Evolutionary conservation across 2,797 vertebrate species (phyloP).

Genomic region (Peromyscus attwateri): DNA sequence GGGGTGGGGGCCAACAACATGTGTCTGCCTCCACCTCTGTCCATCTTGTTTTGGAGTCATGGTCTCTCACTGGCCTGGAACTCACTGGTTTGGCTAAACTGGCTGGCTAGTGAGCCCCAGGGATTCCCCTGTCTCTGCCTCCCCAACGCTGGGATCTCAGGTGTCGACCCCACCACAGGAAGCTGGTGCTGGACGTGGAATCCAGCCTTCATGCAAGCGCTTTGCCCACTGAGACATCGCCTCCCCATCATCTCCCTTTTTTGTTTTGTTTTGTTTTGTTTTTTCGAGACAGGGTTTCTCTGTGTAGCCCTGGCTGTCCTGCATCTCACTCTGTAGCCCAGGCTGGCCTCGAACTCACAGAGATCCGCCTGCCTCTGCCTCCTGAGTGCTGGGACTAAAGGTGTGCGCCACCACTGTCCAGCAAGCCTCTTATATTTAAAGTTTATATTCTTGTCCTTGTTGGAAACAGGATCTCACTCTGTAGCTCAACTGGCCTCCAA

Average conservation of each 20-base stretch:
- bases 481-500: background rate
- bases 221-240: too few relatives aligned
- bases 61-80: background rate
- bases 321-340: background rate
- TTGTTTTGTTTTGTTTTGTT: background rate
- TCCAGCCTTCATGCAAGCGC: background rate
- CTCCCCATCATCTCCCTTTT: background rate
- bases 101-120: fast-evolving
- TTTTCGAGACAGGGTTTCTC: background rate
- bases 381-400: background rate
- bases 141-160: background rate
- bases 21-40: too few relatives aligned
- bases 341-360: background rate
- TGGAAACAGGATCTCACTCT: too few relatives aligned
- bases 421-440: background rate
- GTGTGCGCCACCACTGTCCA: fast-evolving
- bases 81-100: too few relatives aligned
- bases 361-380: background rate
- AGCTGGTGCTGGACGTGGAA: background rate
- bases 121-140: background rate
- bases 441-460: too few relatives aligned
- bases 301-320: background rate
- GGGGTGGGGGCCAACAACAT: too few relatives aligned
- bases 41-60: background rate
- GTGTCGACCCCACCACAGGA: background rate